Percentiles rank a stretch among this genome's conserved stretches.
These are phyloP conservation scores for Spodoptera littoralis DNA, from an alignment of 2,888 invertebrate genomes.

Conservation along the genomic window DNA sequence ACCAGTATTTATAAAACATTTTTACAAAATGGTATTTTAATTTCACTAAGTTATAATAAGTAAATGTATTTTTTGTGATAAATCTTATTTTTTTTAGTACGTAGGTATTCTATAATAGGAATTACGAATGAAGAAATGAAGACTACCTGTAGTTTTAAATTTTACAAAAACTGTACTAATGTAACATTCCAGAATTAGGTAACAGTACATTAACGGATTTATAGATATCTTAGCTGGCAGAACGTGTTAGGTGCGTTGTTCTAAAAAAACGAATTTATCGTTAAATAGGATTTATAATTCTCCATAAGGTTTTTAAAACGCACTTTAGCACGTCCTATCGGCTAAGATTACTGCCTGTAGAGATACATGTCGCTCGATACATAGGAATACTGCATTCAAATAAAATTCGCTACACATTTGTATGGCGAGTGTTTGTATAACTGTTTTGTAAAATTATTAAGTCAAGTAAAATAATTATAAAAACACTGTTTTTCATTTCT, in stretches of 20 bases:
- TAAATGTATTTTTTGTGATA: slow-evolving; percentile 65
- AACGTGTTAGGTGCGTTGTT: slow-evolving; percentile 34
- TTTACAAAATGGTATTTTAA: slow-evolving; percentile 59
- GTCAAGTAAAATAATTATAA: slow-evolving; percentile 74
- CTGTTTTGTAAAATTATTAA: slow-evolving; percentile 84
- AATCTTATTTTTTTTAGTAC: slow-evolving; percentile 52
- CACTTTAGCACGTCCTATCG: slow-evolving; percentile 39
- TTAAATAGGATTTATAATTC: slow-evolving; percentile 19
- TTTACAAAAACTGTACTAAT: slow-evolving; percentile 53
- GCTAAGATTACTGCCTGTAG: slow-evolving; percentile 28
- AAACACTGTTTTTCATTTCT: slow-evolving; percentile 6
- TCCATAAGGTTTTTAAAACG: slow-evolving; percentile 11
- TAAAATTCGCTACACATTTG: slow-evolving; percentile 77
- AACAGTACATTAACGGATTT: slow-evolving; percentile 26
- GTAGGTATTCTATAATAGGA: slow-evolving; percentile 58
- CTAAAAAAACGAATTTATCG: slow-evolving; percentile 11
- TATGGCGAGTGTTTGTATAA: slow-evolving; percentile 85
- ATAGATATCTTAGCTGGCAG: slow-evolving; percentile 37
- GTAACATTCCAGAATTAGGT: slow-evolving; percentile 44
- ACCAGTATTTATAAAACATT: slow-evolving; percentile 60
- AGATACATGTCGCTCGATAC: slow-evolving; percentile 49
- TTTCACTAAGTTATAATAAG: slow-evolving; percentile 53
- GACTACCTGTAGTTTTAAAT: slow-evolving; percentile 57
- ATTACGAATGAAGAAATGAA: slow-evolving; percentile 56
- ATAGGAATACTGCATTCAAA: slow-evolving; percentile 63